These are phyloP conservation scores for Callionymus lyra DNA, from an alignment of 2,113 vertebrate species.

Conservation along the genomic window DNA sequence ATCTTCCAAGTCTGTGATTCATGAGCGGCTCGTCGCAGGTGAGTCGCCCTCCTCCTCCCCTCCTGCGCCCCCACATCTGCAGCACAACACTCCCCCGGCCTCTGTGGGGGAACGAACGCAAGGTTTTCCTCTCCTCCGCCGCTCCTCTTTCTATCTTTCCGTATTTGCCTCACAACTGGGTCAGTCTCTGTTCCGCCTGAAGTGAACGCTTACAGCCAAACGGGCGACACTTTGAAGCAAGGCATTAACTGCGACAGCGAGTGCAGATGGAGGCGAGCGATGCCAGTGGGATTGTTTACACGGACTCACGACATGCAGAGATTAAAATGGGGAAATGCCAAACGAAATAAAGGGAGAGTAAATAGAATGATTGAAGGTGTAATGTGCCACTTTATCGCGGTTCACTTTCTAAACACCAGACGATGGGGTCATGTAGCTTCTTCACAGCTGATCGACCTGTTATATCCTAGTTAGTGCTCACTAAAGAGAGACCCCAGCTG, in stretches of 20 bases:
- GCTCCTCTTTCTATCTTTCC: constrained; percentile 8
- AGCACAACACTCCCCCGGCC: too few species aligned
- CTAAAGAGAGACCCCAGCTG: too few species aligned
- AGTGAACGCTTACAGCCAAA: constrained; percentile 37
- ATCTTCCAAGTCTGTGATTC: too few species aligned
- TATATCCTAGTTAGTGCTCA: too few species aligned
- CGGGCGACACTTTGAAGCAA: constrained; percentile 13
- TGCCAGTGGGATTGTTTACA: constrained; percentile 5
- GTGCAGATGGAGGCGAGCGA: constrained; percentile 13
- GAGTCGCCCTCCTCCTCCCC: constrained; percentile 15
- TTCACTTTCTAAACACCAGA: too few species aligned
- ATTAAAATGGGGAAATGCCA: neutral
- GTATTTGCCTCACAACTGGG: constrained; percentile 61
- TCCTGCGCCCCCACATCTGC: constrained; percentile 2
- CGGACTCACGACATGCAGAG: constrained; percentile 10
- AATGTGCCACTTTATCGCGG: too few species aligned
- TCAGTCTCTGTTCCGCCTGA: constrained; percentile 51
- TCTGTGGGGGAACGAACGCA: too few species aligned
- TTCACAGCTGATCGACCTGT: too few species aligned
- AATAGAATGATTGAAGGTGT: too few species aligned
- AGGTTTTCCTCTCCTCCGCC: constrained; percentile 19
- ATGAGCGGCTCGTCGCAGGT: too few species aligned
- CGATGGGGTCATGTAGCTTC: too few species aligned
- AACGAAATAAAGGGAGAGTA: neutral
- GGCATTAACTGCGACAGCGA: constrained; percentile 11